A percentile compares a stretch with the other conserved stretches of the same genome.
Conservation (phyloP, 2,888 invertebrate genomes). For the Meta bourneti region DNA sequence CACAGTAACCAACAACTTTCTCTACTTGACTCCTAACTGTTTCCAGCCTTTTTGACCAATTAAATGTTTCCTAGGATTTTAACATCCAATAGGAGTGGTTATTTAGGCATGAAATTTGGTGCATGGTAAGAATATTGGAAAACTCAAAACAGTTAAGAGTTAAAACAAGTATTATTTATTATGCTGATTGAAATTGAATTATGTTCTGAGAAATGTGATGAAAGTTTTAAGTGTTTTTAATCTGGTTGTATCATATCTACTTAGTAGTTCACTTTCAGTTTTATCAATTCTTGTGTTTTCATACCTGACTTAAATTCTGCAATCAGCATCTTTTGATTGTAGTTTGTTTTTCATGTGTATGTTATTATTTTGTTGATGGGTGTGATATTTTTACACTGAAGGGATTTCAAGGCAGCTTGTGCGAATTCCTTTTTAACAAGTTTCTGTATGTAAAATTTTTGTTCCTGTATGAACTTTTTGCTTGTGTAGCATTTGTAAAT, state of each 20-base stretch:
- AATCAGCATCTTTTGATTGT: not conserved
- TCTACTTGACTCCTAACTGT: too few species aligned
- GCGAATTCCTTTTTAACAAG: slow-evolving; percentile 13
- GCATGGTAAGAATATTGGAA: too few species aligned
- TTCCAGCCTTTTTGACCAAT: too few species aligned
- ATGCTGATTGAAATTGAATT: not conserved
- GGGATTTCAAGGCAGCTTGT: slow-evolving; percentile 55
- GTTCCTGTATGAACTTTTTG: slow-evolving; percentile 25
- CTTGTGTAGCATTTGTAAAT: slow-evolving; percentile 54
- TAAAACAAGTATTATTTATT: not conserved
- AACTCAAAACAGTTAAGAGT: too few species aligned
- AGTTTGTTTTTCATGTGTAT: slow-evolving; percentile 35
- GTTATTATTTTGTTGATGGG: slow-evolving; percentile 33
- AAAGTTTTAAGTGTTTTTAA: not conserved
- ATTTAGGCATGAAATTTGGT: too few species aligned
- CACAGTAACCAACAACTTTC: too few species aligned
- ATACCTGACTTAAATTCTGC: not conserved
- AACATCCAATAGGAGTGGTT: too few species aligned
- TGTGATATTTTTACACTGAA: slow-evolving; percentile 65
- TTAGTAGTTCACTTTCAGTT: not conserved
- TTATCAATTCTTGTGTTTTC: not conserved
- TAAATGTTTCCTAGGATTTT: too few species aligned
- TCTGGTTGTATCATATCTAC: not conserved
- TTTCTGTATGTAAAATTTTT: not conserved
- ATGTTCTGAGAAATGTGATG: not conserved